A percentile compares a stretch with the other conserved stretches of the same genome.
Evolutionary conservation across 2,113 vertebrate species (phyloP).

Genomic region (Sinocyclocheilus anshuiensis): DNA sequence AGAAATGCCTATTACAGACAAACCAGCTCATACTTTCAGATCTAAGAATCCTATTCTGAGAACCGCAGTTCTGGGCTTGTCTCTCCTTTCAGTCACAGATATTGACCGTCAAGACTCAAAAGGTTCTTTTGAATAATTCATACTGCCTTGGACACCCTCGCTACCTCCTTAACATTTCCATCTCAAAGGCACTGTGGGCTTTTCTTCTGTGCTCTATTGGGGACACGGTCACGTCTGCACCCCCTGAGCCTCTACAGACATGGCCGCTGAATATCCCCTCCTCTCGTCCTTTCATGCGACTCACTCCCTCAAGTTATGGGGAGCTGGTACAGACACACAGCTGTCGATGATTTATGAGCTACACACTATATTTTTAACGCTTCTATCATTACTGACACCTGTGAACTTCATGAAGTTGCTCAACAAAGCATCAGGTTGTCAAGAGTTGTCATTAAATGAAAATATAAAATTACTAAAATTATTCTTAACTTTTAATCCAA

Average conservation of each 20-base stretch:
- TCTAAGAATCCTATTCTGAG: conserved; percentile 44
- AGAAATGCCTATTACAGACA: conserved; percentile 38
- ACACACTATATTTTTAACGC: not conserved
- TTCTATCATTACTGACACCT: not conserved
- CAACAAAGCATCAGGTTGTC: not conserved
- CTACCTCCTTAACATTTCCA: conserved; percentile 59
- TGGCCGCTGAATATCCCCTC: not conserved
- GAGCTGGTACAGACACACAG: not conserved
- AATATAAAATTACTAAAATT: too few relatives aligned
- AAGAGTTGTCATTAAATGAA: too few relatives aligned
- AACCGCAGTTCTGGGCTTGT: conserved; percentile 28
- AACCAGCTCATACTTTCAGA: conserved; percentile 34
- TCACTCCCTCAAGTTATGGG: conserved; percentile 16
- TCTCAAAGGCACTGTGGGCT: conserved; percentile 57
- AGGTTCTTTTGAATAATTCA: conserved; percentile 60
- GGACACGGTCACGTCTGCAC: conserved; percentile 52
- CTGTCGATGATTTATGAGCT: not conserved
- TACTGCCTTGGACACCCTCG: conserved; percentile 49
- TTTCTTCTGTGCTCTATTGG: conserved; percentile 47
- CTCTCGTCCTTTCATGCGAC: conserved; percentile 42
- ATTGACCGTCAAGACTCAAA: conserved; percentile 57
- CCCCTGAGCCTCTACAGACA: conserved; percentile 37
- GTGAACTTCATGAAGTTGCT: not conserved
- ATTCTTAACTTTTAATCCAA: too few relatives aligned
- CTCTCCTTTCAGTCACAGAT: conserved; percentile 46